These are phyloP conservation scores for Threskiornis aethiopicus DNA, from an alignment of 2,797 vertebrate genomes.

Conservation along the genomic window DNA sequence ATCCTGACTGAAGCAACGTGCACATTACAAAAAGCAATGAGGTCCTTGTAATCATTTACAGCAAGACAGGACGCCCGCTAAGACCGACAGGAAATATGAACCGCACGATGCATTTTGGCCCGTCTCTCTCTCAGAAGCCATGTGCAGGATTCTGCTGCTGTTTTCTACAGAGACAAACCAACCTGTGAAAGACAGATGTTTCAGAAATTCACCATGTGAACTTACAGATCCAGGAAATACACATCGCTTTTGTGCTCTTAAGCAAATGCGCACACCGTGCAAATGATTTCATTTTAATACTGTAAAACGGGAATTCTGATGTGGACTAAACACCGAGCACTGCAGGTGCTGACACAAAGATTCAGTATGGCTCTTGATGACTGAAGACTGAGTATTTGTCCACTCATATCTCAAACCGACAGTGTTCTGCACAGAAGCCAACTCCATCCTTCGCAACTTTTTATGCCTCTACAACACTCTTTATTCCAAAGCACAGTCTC, in stretches of 20 bases:
- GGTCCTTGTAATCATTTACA: neutral
- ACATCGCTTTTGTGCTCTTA: neutral
- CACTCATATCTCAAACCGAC: neutral
- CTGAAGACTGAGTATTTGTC: neutral
- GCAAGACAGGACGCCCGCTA: neutral
- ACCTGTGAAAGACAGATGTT: neutral
- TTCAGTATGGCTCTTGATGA: neutral
- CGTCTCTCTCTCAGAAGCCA: neutral
- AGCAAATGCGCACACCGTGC: neutral
- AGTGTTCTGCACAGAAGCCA: neutral
- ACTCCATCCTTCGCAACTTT: neutral
- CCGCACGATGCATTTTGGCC: neutral
- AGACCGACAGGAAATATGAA: neutral
- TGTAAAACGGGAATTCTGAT: neutral
- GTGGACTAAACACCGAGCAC: neutral
- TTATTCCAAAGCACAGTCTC: constrained; percentile 20
- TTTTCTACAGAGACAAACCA: neutral
- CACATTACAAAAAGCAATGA: neutral
- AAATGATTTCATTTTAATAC: neutral
- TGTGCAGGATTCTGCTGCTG: neutral
- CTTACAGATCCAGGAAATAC: neutral
- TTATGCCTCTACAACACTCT: neutral
- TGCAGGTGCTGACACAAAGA: neutral
- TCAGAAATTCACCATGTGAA: neutral
- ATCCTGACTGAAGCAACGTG: neutral